A percentile compares a stretch with the other conserved stretches of the same genome.
Evolutionary conservation across 2,113 vertebrate genomes (phyloP).

Genomic region (Felis chaus): DNA sequence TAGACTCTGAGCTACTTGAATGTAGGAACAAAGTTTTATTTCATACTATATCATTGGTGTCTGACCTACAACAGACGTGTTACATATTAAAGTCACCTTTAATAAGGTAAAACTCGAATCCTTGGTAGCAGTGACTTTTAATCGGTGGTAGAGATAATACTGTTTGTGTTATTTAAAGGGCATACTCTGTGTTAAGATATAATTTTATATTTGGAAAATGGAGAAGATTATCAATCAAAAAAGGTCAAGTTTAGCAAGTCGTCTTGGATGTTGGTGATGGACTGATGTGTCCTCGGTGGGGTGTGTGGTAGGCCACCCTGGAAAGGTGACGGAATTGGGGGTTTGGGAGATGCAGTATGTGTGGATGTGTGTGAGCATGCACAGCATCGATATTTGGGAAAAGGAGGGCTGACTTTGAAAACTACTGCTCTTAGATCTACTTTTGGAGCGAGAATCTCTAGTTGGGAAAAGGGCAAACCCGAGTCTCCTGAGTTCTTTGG

Average conservation of each 20-base stretch:
- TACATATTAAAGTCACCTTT: conserved; percentile 21
- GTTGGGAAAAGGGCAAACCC: background rate
- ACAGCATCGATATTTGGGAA: background rate
- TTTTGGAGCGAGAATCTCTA: background rate
- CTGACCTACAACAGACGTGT: background rate
- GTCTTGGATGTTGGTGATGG: background rate
- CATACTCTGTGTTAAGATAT: background rate
- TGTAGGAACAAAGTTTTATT: background rate
- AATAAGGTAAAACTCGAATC: conserved; percentile 7
- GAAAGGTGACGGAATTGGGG: background rate
- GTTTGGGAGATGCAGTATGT: too few species aligned
- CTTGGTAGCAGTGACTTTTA: background rate
- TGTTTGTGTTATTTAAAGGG: background rate
- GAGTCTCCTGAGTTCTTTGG: background rate
- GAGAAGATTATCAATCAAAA: background rate
- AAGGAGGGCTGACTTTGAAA: background rate
- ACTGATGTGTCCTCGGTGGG: background rate
- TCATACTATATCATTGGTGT: background rate
- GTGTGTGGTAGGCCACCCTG: background rate
- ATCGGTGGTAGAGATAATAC: background rate
- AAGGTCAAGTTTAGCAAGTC: background rate
- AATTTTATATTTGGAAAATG: background rate
- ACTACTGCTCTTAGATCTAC: background rate
- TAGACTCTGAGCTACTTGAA: background rate
- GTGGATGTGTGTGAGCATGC: background rate